Evolutionary conservation across 2,888 invertebrate genomes (phyloP).

Genomic region (Drosophila fulvimacula): DNA sequence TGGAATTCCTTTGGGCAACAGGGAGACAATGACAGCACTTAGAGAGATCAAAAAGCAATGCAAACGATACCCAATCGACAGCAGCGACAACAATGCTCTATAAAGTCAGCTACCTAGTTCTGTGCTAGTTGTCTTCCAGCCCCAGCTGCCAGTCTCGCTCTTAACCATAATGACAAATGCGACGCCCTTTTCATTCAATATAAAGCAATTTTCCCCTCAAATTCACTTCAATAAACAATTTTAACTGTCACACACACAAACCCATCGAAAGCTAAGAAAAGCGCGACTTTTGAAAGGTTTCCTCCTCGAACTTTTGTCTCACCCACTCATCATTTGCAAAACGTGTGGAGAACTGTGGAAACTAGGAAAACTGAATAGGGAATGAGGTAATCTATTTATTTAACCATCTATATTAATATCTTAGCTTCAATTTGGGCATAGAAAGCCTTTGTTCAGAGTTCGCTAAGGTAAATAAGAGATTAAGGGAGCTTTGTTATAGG

Average conservation of each 20-base stretch:
- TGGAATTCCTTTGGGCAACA: slow-evolving; percentile 52
- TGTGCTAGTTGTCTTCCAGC: background rate
- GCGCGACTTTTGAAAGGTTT: slow-evolving; percentile 52
- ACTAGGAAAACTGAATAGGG: slow-evolving; percentile 6
- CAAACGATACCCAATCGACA: slow-evolving; percentile 32
- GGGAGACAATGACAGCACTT: slow-evolving; percentile 71
- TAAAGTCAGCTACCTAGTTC: slow-evolving; percentile 45
- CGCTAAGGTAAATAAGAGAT: background rate
- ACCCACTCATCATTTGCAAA: slow-evolving; percentile 1
- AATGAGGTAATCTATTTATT: slow-evolving; percentile 8
- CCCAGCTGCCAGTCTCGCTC: background rate
- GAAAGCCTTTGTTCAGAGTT: background rate
- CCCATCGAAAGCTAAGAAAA: slow-evolving; percentile 53
- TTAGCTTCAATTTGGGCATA: background rate
- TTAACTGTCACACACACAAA: slow-evolving; percentile 28
- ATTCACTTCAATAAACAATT: slow-evolving; percentile 79
- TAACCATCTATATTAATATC: slow-evolving; percentile 1
- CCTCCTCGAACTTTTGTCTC: slow-evolving; percentile 28
- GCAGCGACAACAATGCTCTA: slow-evolving; percentile 8
- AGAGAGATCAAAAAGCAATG: slow-evolving; percentile 67
- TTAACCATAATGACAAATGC: slow-evolving; percentile 34
- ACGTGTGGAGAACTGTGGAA: slow-evolving; percentile 12
- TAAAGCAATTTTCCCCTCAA: slow-evolving; percentile 78
- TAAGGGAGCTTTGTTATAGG: too few relatives aligned
- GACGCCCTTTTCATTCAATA: slow-evolving; percentile 72